These are phyloP conservation scores for Drosophila neocordata DNA, from an alignment of 1,140 invertebrate species.

Conservation along the genomic window DNA sequence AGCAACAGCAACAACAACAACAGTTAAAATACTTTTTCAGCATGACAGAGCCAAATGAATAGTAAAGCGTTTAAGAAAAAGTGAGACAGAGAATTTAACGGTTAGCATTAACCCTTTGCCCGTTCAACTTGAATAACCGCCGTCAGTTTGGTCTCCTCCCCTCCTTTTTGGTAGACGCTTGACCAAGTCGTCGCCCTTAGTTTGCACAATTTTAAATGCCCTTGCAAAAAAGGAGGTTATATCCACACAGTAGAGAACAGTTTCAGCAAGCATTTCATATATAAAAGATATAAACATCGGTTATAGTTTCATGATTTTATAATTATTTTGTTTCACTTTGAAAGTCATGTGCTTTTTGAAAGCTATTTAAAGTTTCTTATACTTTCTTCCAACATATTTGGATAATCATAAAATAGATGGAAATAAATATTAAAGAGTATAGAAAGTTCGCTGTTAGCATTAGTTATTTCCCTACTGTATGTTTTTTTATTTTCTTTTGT, in stretches of 20 bases:
- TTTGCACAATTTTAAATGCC: slow-evolving; percentile 33
- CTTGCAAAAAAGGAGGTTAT: neutral
- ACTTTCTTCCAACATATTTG: too few species aligned
- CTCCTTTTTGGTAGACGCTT: slow-evolving; percentile 4
- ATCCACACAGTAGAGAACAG: neutral
- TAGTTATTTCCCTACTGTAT: neutral
- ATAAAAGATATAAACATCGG: too few species aligned
- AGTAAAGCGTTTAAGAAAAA: neutral
- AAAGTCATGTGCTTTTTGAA: too few species aligned
- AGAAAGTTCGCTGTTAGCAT: neutral
- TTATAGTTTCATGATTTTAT: too few species aligned
- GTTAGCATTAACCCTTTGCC: slow-evolving; percentile 5
- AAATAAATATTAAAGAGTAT: too few species aligned
- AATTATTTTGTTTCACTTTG: too few species aligned
- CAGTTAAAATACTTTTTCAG: neutral
- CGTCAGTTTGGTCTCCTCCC: neutral
- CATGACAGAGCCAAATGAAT: slow-evolving; percentile 21
- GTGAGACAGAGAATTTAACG: slow-evolving; percentile 2
- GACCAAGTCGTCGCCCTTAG: slow-evolving; percentile 51
- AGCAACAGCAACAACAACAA: neutral
- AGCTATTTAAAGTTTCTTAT: too few species aligned
- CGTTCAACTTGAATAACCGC: slow-evolving; percentile 31
- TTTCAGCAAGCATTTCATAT: neutral
- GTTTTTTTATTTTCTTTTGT: slow-evolving; percentile 8
- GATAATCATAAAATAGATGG: too few species aligned